Evolutionary conservation across 2,797 vertebrate genomes (phyloP), one percentile per base, ranked within the genome.

Genomic region (Coranthus polyacanthus): DNA sequence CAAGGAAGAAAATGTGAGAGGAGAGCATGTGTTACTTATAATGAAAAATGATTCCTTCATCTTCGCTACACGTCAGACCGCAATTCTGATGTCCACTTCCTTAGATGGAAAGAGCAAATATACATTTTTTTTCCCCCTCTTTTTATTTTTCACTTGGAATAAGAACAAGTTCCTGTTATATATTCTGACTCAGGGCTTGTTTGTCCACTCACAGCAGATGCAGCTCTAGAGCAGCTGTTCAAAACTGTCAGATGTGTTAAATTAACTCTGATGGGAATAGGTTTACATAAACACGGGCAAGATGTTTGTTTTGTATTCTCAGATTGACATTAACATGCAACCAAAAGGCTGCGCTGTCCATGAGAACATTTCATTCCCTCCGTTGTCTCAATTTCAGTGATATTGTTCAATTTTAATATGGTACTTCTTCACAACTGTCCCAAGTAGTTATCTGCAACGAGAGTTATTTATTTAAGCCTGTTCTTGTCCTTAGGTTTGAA

Each of bases 331-430:
- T 22, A 45, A 68, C n/a, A 7, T 68, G 36, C 22, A 5, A 47
- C 42, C 22, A 45, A 22, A 73, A 34, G 44, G 70, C 45, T 41
- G 68, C 39, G 57, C 3, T 49, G 71, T 65, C 24, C 66, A 57
- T 60, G 21, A 46, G 37, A 45, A 29, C 6, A 12, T 22, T 12
- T 77, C 66, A 11, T 26, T 71, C 57, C 49, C 52, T 77, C 59
- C 37, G 22, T 37, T 29, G 62, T 83, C 72, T 81, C 75, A 79
- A 63, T 92, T 90, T 81, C 58, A 77, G n/a, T 65, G 66, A 89
- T 90, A 89, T 89, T 60, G 72, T 86, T 86, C 65, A 65, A 72
- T 66, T 83, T 68, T 76, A 76, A 77, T 86, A 66, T 16, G 78
- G 50, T 60, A 60, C 63, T 74, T 62, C 81, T 66, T 88, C 82